A percentile compares a stretch with the other conserved stretches of the same genome.
Evolutionary conservation across 2,113 vertebrate genomes (phyloP).

Genomic region (Mohoua ochrocephala): DNA sequence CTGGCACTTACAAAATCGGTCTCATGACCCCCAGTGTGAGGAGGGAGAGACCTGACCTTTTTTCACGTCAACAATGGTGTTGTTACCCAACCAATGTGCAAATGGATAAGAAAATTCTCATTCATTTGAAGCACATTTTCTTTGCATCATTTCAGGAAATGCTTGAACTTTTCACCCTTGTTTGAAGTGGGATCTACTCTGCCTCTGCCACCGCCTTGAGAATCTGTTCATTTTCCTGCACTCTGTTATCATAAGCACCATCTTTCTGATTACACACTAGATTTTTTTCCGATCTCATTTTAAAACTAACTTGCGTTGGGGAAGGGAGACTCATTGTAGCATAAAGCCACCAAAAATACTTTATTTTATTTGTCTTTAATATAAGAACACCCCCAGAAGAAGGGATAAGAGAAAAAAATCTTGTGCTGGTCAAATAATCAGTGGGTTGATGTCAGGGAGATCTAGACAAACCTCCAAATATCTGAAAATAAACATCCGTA

Average conservation of each 20-base stretch:
- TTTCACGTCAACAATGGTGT: background rate
- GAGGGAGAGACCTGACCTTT: background rate
- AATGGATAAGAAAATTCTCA: background rate
- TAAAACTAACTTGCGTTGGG: background rate
- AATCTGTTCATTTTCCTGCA: background rate
- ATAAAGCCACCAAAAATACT: background rate
- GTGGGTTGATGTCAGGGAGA: background rate
- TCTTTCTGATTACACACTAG: background rate
- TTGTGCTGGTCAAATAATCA: accelerated
- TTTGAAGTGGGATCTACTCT: slow-evolving; percentile 1
- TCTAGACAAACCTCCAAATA: background rate
- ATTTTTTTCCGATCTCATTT: background rate
- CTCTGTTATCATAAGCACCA: background rate
- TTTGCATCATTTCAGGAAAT: slow-evolving; percentile 13
- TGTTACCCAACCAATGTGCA: background rate
- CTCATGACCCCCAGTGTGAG: background rate
- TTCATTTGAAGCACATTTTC: background rate
- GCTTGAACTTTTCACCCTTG: slow-evolving; percentile 33
- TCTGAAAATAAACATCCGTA: background rate
- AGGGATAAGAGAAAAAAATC: background rate
- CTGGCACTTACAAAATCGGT: background rate
- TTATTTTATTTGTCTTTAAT: background rate
- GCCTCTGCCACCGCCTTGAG: background rate
- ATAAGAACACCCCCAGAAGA: background rate
- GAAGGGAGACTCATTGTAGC: background rate